These are phyloP conservation scores for Aptenodytes forsteri DNA, from an alignment of 2,113 vertebrate genomes.

Conservation along the genomic window DNA sequence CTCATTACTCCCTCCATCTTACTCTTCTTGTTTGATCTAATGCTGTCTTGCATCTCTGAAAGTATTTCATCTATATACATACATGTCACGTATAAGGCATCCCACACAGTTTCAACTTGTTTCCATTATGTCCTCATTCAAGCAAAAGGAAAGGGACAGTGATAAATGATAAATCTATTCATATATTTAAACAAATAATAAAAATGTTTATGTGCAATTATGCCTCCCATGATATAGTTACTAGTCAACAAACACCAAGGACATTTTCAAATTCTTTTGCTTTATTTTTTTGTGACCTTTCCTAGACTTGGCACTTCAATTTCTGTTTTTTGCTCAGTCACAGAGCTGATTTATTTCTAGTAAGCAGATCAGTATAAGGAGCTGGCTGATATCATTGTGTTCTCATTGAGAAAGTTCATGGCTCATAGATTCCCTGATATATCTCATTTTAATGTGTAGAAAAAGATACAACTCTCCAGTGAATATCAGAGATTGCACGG, in stretches of 20 bases:
- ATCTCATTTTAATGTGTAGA: background rate
- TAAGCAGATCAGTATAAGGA: background rate
- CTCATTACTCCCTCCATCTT: background rate
- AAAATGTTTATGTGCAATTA: background rate
- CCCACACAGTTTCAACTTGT: background rate
- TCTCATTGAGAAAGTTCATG: background rate
- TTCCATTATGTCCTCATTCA: background rate
- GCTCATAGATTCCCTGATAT: background rate
- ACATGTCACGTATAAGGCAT: accelerated
- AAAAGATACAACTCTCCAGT: background rate
- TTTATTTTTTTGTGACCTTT: background rate
- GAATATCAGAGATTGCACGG: background rate
- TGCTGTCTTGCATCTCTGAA: background rate
- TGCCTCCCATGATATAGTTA: background rate
- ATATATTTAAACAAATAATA: background rate
- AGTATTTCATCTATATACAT: background rate
- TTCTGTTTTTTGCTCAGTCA: background rate
- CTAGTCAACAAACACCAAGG: background rate
- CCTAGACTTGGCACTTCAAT: background rate
- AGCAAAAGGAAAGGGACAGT: background rate
- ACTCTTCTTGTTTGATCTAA: background rate
- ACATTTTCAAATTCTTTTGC: background rate
- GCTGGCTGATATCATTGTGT: background rate
- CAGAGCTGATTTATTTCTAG: background rate
- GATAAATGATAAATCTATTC: background rate